Percentiles rank a stretch among this genome's conserved stretches.
These are phyloP conservation scores for Microhierax caerulescens DNA, from an alignment of 2,797 vertebrate genomes.

Conservation along the genomic window DNA sequence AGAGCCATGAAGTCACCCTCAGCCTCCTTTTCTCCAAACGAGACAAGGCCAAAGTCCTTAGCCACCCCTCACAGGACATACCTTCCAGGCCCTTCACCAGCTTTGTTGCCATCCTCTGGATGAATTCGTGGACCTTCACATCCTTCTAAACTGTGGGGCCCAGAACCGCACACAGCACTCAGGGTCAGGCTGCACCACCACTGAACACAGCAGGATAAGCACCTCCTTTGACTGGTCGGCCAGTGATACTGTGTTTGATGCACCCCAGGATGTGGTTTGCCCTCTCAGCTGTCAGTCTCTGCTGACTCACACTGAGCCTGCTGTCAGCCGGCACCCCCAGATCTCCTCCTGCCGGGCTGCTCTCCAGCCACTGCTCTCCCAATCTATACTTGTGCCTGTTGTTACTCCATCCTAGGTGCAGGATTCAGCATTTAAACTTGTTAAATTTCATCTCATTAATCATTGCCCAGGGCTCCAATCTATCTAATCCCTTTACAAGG, in stretches of 20 bases:
- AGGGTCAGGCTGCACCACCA: too few species aligned
- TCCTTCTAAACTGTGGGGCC: too few species aligned
- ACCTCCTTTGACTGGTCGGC: too few species aligned
- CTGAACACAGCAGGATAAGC: too few species aligned
- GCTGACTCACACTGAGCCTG: background rate
- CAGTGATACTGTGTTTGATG: too few species aligned
- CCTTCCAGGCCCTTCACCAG: background rate
- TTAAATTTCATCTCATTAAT: background rate
- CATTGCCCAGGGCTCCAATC: too few species aligned
- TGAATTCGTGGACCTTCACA: too few species aligned
- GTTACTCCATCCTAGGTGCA: background rate
- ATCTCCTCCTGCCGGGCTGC: background rate
- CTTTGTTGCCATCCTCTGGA: background rate
- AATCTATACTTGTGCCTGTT: accelerated
- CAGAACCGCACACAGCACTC: too few species aligned
- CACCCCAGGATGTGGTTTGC: too few species aligned
- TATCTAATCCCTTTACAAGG: too few species aligned
- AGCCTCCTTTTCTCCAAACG: background rate
- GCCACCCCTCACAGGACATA: accelerated
- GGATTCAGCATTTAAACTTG: background rate
- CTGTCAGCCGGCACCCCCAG: background rate
- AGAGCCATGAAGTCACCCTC: background rate
- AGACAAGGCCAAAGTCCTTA: background rate
- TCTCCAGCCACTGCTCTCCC: background rate
- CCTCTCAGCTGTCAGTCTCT: background rate